Evolutionary conservation across 2,888 invertebrate species (phyloP).

Genomic region (Plebejus anna): DNA sequence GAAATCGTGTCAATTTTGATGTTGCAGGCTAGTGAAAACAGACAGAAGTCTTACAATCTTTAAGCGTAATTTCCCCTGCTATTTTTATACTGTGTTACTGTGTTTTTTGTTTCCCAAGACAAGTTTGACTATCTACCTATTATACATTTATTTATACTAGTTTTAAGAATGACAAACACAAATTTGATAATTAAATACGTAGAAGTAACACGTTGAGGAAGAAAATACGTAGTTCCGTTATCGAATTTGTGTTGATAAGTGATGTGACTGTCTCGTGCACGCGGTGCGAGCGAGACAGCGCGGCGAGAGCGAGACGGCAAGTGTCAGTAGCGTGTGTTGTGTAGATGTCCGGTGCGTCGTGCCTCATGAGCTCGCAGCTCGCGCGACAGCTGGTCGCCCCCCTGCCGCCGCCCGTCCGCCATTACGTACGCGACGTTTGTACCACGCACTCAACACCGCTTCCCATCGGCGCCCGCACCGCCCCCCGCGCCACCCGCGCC

Average conservation of each 20-base stretch:
- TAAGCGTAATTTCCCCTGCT: not conserved
- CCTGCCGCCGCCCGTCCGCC: constrained; percentile 73
- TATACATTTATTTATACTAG: not conserved
- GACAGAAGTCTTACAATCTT: not conserved
- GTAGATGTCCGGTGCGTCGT: constrained; percentile 60
- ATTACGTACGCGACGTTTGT: constrained; percentile 79
- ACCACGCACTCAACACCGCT: constrained; percentile 79
- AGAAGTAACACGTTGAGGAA: not conserved
- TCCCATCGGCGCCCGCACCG: constrained; percentile 59
- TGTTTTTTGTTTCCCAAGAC: not conserved
- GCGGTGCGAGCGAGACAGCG: not conserved
- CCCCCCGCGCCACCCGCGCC: constrained; percentile 40
- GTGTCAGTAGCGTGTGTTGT: constrained; percentile 48
- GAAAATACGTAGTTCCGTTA: not conserved
- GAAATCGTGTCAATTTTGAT: not conserved
- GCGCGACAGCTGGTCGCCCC: constrained; percentile 81
- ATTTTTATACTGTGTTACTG: not conserved
- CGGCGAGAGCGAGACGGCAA: constrained; percentile 18
- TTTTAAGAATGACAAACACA: not conserved
- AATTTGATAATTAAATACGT: not conserved
- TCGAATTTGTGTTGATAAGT: not conserved
- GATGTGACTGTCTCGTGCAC: constrained; percentile 14
- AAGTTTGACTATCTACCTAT: not conserved
- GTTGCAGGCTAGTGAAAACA: not conserved
- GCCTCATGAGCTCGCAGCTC: constrained; percentile 80